phyloP scores from a whole-genome alignment of 2,113 vertebrate genomes.

The Myrmecophaga tridactyla region DNA sequence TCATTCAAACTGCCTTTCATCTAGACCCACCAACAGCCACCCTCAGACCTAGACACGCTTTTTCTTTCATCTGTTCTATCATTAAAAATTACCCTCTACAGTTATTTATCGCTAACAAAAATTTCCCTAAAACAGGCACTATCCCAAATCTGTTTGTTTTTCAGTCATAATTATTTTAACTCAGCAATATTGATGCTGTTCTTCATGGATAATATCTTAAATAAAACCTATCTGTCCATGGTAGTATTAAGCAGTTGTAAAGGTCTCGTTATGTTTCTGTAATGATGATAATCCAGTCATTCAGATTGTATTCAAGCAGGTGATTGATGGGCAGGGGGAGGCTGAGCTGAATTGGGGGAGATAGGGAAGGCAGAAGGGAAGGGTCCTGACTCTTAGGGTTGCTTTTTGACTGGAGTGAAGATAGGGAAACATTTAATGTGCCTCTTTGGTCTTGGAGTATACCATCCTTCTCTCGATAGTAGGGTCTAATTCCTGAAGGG shows the following conservation, averaged over 20 bases:
- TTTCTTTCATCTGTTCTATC: not conserved
- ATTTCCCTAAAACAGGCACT: not conserved
- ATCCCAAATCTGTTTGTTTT: not conserved
- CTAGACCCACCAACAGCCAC: too few relatives aligned
- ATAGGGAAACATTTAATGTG: not conserved
- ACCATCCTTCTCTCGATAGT: not conserved
- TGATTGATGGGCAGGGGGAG: too few relatives aligned
- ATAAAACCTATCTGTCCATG: not conserved
- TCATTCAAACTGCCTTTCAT: not conserved
- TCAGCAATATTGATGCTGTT: not conserved
- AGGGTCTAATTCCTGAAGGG: not conserved
- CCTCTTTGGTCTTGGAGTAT: not conserved
- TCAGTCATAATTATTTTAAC: not conserved
- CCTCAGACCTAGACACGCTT: not conserved
- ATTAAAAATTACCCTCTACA: not conserved
- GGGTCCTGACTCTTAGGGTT: not conserved
- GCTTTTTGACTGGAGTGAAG: not conserved
- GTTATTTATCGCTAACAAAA: not conserved
- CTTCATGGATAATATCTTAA: constrained; percentile 27
- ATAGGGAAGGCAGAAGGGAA: not conserved
- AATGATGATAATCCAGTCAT: not conserved
- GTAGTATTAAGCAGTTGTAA: not conserved
- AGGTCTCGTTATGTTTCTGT: constrained; percentile 2
- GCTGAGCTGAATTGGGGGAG: not conserved
- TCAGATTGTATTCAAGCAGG: not conserved